A percentile compares a stretch with the other conserved stretches of the same genome.
phyloP scores from a whole-genome alignment of 2,888 invertebrate genomes.

The Herminia tarsipennalis region DNA sequence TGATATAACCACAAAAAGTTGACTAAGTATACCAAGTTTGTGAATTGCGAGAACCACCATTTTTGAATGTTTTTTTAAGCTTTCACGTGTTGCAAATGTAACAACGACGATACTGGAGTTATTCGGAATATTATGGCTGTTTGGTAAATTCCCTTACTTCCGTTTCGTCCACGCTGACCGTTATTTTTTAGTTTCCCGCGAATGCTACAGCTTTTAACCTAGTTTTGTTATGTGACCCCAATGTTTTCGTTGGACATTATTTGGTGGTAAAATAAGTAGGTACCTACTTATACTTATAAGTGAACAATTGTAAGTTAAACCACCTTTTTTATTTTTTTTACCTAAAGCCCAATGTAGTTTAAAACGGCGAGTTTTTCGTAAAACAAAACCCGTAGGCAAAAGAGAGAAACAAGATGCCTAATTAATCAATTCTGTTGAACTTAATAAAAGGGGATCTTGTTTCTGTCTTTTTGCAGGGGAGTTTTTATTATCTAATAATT shows the following conservation, averaged over 20 bases:
- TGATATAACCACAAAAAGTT: too few relatives aligned
- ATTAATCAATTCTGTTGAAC: too few relatives aligned
- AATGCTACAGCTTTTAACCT: conserved; percentile 60
- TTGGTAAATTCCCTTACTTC: conserved; percentile 53
- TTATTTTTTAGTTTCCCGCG: conserved; percentile 55
- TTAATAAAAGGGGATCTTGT: too few relatives aligned
- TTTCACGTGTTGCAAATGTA: conserved; percentile 29
- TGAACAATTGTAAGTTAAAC: neutral
- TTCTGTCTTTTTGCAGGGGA: too few relatives aligned
- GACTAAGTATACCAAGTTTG: too few relatives aligned
- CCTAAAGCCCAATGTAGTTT: too few relatives aligned
- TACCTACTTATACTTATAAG: neutral
- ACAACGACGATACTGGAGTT: conserved; percentile 29
- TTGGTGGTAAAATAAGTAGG: neutral
- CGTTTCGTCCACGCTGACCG: conserved; percentile 26
- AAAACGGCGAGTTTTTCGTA: too few relatives aligned
- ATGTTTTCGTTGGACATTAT: conserved; percentile 8
- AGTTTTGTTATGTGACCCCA: conserved; percentile 50
- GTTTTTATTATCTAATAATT: too few relatives aligned
- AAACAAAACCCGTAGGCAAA: too few relatives aligned
- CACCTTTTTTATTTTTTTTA: too few relatives aligned
- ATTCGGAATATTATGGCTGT: conserved; percentile 61
- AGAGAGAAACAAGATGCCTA: too few relatives aligned
- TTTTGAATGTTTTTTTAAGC: conserved; percentile 21
- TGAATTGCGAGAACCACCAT: neutral